phyloP scores from a whole-genome alignment of 2,888 invertebrate species.

The Cosmopolites sordidus region DNA sequence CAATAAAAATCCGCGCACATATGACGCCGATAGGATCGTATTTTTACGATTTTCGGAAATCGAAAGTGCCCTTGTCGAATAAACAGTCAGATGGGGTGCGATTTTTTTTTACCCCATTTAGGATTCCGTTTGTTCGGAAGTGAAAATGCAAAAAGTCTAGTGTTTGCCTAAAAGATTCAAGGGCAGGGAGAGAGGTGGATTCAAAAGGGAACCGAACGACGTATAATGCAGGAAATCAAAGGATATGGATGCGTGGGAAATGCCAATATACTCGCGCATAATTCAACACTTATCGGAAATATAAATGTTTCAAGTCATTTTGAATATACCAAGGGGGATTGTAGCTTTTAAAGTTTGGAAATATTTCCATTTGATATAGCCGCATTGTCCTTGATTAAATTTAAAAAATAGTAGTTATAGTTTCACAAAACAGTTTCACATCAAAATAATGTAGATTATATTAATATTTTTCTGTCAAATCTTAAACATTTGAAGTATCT shows the following conservation, averaged over 20 bases:
- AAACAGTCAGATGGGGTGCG: slow-evolving; percentile 13
- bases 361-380: too few species aligned
- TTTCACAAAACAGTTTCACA: too few species aligned
- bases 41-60: slow-evolving; percentile 28
- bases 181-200: not conserved
- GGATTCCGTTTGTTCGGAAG: slow-evolving; percentile 23
- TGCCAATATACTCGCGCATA: not conserved
- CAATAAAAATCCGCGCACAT: slow-evolving; percentile 21
- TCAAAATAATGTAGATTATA: too few species aligned
- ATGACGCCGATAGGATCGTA: slow-evolving; percentile 15
- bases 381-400: too few species aligned
- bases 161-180: slow-evolving; percentile 20
- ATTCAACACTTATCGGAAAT: not conserved
- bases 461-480: too few species aligned
- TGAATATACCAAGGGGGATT: too few species aligned
- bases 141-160: slow-evolving; percentile 27
- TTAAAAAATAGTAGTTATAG: too few species aligned
- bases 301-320: too few species aligned
- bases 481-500: too few species aligned
- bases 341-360: too few species aligned
- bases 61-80: slow-evolving; percentile 26
- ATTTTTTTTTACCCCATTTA: slow-evolving; percentile 24
- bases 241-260: slow-evolving; percentile 22
- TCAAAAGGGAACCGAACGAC: slow-evolving; percentile 8
- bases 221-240: slow-evolving; percentile 25